Evolutionary conservation across 2,113 vertebrate species (phyloP), one percentile per base, ranked within the genome.

Genomic region (Eleginops maclovinus): DNA sequence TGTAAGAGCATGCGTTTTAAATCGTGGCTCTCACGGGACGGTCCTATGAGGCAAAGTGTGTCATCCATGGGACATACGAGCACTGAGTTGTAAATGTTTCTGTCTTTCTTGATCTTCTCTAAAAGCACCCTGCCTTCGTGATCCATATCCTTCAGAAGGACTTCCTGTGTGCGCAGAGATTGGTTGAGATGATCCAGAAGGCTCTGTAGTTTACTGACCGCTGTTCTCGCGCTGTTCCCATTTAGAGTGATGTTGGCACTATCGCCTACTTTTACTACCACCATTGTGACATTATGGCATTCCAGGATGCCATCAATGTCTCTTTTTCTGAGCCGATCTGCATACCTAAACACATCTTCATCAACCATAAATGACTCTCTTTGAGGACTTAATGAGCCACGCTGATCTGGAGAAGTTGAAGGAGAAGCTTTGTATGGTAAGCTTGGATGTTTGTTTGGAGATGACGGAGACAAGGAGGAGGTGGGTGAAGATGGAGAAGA

Each of bases 1-100:
- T 78, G 88, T 77, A 91, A 9, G 43, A 94, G 43, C 71, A 15
- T 78, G 74, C 91, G 91, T 77, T 82, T 90, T 13, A 93, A 2
- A 12, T 72, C 7, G 70, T 87, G 91, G 76, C 93, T 92, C 55
- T 80, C 58, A 0, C 0, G 8, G 0, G 93, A 87, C 0, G 85
- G 60, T 2, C 94, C 94, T 0, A 94, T 66, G 11, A 95, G 77
- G 71, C 75, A 80, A 9, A 95, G 10, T 9, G 21, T 21, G 56
- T 81, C 65, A 0, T 0, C 2, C 3, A 4, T 50, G 10, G 11
- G 4, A 3, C 1, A 28, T 28, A 93, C 79, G 0, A 90, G 21
- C 41, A 93, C 91, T 1, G 9, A 68, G 0, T 15, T 10, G 0
- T 50, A n/a, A 4, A 79, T 0, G 13, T 70, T 21, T 4, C 12